These are phyloP conservation scores for Drosophila birchii DNA, from an alignment of 2,888 invertebrate genomes.

Conservation along the genomic window DNA sequence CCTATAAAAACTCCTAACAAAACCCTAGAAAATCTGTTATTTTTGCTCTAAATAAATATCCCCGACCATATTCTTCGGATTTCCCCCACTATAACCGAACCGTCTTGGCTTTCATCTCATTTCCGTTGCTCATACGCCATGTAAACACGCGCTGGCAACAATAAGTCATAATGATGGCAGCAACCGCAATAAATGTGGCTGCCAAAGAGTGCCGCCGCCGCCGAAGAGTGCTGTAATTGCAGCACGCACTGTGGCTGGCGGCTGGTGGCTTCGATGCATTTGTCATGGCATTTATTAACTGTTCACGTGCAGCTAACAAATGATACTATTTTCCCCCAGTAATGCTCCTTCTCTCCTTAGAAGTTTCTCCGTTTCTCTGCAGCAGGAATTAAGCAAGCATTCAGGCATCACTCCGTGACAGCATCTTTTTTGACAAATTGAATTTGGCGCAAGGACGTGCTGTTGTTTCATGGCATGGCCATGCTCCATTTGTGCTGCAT, in stretches of 20 bases:
- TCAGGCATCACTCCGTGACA: slow-evolving; percentile 76
- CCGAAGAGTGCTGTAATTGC: slow-evolving; percentile 55
- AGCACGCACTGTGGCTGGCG: slow-evolving; percentile 62
- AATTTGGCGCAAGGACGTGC: slow-evolving; percentile 72
- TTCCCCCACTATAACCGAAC: neutral
- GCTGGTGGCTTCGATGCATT: slow-evolving; percentile 61
- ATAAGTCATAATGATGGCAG: slow-evolving; percentile 71
- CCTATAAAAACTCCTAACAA: neutral
- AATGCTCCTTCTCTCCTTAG: neutral
- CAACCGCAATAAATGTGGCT: slow-evolving; percentile 14
- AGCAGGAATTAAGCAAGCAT: slow-evolving; percentile 75
- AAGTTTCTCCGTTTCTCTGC: slow-evolving; percentile 14
- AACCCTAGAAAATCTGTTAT: neutral
- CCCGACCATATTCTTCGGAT: neutral
- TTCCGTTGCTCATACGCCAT: slow-evolving; percentile 71
- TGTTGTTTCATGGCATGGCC: slow-evolving; percentile 69
- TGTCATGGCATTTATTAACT: slow-evolving; percentile 74
- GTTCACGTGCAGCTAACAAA: slow-evolving; percentile 70
- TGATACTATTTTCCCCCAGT: slow-evolving; percentile 39
- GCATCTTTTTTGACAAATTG: slow-evolving; percentile 80
- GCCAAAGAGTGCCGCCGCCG: neutral
- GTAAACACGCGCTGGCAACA: slow-evolving; percentile 65
- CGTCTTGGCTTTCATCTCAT: slow-evolving; percentile 24
- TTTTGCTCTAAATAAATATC: neutral
- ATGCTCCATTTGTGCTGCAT: slow-evolving; percentile 64